Percentiles rank a stretch among this genome's conserved stretches.
Evolutionary conservation across 2,797 vertebrate species (phyloP).

Genomic region (Hirundo rustica): DNA sequence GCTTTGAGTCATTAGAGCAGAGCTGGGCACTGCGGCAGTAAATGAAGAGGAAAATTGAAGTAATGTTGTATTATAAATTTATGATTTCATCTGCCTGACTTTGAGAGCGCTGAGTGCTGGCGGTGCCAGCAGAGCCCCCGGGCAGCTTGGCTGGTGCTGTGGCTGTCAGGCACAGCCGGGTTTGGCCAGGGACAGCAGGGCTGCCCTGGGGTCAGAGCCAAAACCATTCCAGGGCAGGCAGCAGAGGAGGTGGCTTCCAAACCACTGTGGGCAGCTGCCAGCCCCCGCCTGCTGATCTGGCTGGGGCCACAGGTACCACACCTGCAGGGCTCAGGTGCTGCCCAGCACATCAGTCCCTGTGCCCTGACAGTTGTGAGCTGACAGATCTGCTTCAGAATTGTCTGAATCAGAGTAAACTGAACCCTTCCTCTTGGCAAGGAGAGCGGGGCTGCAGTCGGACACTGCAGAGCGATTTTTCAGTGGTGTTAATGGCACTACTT

Average conservation of each 20-base stretch:
- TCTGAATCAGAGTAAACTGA: not conserved
- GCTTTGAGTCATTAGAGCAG: conserved; percentile 85
- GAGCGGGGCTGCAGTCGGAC: not conserved
- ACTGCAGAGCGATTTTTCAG: not conserved
- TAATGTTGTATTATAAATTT: conserved; percentile 99
- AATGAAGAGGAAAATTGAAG: conserved; percentile 99
- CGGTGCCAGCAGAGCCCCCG: conserved; percentile 75
- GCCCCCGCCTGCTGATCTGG: fast-evolving
- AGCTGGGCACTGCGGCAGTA: conserved; percentile 88
- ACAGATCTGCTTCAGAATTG: not conserved
- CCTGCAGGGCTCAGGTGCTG: not conserved
- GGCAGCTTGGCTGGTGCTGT: conserved; percentile 61
- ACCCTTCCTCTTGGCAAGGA: not conserved
- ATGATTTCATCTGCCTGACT: conserved; percentile 90
- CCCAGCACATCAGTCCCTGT: fast-evolving
- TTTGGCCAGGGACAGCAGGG: not conserved
- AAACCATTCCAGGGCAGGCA: not conserved
- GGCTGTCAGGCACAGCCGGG: not conserved
- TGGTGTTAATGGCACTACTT: not conserved
- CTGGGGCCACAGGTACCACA: not conserved
- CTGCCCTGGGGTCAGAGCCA: not conserved
- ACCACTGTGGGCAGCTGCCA: not conserved
- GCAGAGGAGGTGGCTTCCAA: not conserved
- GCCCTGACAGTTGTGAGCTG: not conserved
- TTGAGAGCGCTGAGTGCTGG: conserved; percentile 80